A percentile compares a stretch with the other conserved stretches of the same genome.
Conservation (phyloP, 2,797 vertebrate genomes). For the Rhyacichthys aspro region DNA sequence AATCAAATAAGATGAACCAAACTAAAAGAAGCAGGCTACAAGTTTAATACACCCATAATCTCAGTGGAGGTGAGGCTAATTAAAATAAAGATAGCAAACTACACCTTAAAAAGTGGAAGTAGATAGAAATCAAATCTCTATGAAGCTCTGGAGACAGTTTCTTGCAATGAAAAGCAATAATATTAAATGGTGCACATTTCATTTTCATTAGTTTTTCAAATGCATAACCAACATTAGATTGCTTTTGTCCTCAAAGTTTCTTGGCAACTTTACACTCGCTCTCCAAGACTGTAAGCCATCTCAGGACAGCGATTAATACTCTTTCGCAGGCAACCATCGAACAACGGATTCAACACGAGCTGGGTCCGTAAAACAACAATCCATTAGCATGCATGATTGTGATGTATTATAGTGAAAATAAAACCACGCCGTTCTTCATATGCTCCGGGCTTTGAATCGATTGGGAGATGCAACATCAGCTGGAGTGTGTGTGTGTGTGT, state of each 20-base stretch:
- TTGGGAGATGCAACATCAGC: conserved; percentile 73
- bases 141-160: neutral
- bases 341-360: conserved; percentile 36
- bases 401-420: conserved; percentile 70
- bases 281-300: conserved; percentile 30
- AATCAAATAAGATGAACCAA: too few species aligned
- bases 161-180: neutral
- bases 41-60: too few species aligned
- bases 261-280: conserved; percentile 12
- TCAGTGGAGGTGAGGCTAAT: neutral
- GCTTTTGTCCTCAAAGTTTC: neutral
- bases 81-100: conserved; percentile 5
- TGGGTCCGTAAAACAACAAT: conserved; percentile 52
- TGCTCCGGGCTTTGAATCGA: conserved; percentile 74
- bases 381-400: conserved; percentile 66
- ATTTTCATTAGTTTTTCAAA: conserved; percentile 3
- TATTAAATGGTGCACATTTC: neutral
- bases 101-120: neutral
- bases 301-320: conserved; percentile 35
- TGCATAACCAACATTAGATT: neutral
- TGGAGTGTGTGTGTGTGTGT: conserved; percentile 17
- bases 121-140: conserved; percentile 5
- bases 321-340: conserved; percentile 42
- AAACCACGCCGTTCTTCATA: conserved; percentile 63
- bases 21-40: too few species aligned